Evolutionary conservation across 2,888 invertebrate species (phyloP).

Genomic region (Drosophila kambysellisi): DNA sequence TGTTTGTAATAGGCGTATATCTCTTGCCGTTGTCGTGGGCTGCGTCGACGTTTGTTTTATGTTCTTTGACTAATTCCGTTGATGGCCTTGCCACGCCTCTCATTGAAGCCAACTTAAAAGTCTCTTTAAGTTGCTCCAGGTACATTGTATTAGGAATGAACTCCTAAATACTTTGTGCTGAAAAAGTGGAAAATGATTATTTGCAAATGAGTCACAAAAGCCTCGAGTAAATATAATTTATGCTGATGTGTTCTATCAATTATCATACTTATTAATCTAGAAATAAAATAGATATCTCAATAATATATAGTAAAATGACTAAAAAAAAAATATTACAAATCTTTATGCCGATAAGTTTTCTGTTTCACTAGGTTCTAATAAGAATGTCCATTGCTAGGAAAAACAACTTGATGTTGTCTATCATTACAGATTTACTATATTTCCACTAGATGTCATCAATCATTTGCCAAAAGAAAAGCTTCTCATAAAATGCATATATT

Average conservation of each 20-base stretch:
- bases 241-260: neutral
- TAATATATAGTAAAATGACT: too few relatives aligned
- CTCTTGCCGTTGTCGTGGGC: conserved; percentile 37
- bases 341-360: neutral
- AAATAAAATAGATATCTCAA: neutral
- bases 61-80: conserved; percentile 47
- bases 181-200: conserved; percentile 7
- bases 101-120: conserved; percentile 3
- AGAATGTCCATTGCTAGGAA: conserved; percentile 17
- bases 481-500: conserved; percentile 37
- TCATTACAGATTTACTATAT: conserved; percentile 32
- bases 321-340: neutral
- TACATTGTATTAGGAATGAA: neutral
- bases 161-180: conserved; percentile 1
- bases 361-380: neutral
- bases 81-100: conserved; percentile 41
- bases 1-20: conserved; percentile 21
- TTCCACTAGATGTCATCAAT: conserved; percentile 28
- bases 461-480: conserved; percentile 16
- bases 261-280: neutral
- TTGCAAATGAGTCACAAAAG: conserved; percentile 11
- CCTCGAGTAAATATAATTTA: conserved; percentile 3
- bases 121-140: neutral
- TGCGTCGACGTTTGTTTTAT: conserved; percentile 40
- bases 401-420: conserved; percentile 7